phyloP scores from a whole-genome alignment of 2,113 vertebrate genomes.

The Puntigrus tetrazona region DNA sequence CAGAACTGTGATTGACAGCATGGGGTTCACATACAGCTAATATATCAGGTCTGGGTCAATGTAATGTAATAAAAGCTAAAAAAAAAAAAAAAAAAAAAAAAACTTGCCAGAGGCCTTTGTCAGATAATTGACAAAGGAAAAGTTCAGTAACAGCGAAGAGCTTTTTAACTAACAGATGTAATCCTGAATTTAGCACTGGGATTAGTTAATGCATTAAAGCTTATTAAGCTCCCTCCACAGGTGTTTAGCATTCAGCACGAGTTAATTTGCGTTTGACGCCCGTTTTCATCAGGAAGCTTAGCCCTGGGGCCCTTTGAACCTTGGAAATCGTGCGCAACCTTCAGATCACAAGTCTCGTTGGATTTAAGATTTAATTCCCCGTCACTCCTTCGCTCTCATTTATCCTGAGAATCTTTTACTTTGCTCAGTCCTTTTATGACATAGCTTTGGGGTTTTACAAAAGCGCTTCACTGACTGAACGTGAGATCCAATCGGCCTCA shows the following conservation, averaged over 20 bases:
- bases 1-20: background rate
- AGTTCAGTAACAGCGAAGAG: conserved; percentile 1
- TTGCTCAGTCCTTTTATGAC: conserved; percentile 6
- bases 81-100: background rate
- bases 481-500: background rate
- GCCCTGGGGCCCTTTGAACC: conserved; percentile 30
- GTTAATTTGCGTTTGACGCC: conserved; percentile 32
- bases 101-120: background rate
- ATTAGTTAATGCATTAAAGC: conserved; percentile 56
- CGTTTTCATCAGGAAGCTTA: conserved; percentile 35
- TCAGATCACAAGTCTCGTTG: background rate
- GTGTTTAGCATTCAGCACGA: conserved; percentile 19
- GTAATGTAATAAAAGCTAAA: no score
- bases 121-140: conserved; percentile 9
- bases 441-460: conserved; percentile 1
- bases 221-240: conserved; percentile 36
- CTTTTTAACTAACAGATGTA: conserved; percentile 48
- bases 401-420: background rate
- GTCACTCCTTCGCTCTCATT: background rate
- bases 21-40: background rate
- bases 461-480: conserved; percentile 38
- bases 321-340: background rate
- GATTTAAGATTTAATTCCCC: background rate
- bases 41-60: background rate
- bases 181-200: conserved; percentile 58